Base-by-base conservation (phyloP, 2,797 vertebrate genomes). In the Hephaestus fuliginosus region DNA sequence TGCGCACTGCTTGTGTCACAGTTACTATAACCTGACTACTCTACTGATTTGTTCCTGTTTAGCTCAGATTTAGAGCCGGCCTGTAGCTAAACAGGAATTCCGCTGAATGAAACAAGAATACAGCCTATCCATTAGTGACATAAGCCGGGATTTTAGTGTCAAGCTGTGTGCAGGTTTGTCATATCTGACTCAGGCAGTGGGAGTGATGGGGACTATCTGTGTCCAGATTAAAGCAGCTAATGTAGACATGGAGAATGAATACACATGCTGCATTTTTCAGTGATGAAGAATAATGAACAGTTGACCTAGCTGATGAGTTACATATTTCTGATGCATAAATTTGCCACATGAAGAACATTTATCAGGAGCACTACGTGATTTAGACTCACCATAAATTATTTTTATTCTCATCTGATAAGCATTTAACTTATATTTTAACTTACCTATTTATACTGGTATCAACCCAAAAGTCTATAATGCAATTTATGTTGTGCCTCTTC, bases 1-100 rank as follows among this genome's bases (percentile, higher is more conserved):
- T 83, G 69, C 83, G 78, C 67, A 60, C 65, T 55, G 74, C 78
- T 74, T 66, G 76, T 90, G 88, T 93, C 86, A 88, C 78, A 84
- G 79, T 78, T 85, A 72, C 76, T 87, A 67, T 51, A 76, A 68
- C 70, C 67, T 78, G 75, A 83, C 81, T 52, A n/a, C 79, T 90
- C 71, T 30, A 73, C 75, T 65, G 64, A 57, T 70, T 61, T 25
- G 72, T 66, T 80, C 46, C 52, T 7, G 43, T 74, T 77, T 73
- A 76, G 41, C 30, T 68, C 30, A 60, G 65, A 72, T 76, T 70
- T 57, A 73, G 28, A 82, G 66, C 30, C 0, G 1, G 6, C 20
- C 7, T 62, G 62, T 36, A 52, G 49, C 76, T 80, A 48, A 64
- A 85, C 57, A 44, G 46, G 9, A 79, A 30, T 49, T 69, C 74